Base-by-base conservation (phyloP, 1,140 invertebrate species). In the Tenebrio molitor region DNA sequence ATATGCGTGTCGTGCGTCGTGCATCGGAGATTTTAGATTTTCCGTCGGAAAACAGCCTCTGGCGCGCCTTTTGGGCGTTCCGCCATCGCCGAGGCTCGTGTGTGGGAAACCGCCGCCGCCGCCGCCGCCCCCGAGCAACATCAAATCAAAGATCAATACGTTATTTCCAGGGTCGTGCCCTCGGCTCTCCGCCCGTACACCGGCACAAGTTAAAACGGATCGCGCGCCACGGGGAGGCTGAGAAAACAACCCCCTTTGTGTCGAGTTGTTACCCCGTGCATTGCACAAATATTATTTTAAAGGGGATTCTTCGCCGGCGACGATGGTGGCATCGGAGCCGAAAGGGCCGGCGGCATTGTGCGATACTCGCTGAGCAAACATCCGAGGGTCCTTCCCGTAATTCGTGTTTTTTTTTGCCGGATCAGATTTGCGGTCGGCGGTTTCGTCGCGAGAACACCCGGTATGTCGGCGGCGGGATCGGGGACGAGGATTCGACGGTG, bases 271-370 rank as follows among this genome's bases (percentile, higher is more conserved):
- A 76, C 72, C 69, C 66, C 72, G 69, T 73, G 73, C 50, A 62
- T 39, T 69, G 58, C 17, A 58, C 70, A 76, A 76, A 76, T 76
- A 76, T 76, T 76, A 76, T 76, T 76, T 71, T 74, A 76, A 76
- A 58, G 71, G 74, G 74, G 70, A 68, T 72, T 72, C 67, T 72
- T 66, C 17, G 16, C 39, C 19, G 36, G 15, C 4, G 15, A 12
- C 19, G 64, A 19, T 41, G 36, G 23, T 17, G 62, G 36, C 16
- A n/a, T n/a, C n/a, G n/a, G 21, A 19, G 16, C 44, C 44, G 17
- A 50, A 44, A 44, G 46, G 19, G 46, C 46, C 50, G 50, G 10
- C 23, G 50, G 50, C 50, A 58, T 53, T 53, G 36, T 53, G 46
- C n/a, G 46, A 58, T 58, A 58, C 50, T 58, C 50, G 21, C 29